Base-by-base conservation (phyloP, 1,140 invertebrate genomes). In the Drosophila ohnishii region DNA sequence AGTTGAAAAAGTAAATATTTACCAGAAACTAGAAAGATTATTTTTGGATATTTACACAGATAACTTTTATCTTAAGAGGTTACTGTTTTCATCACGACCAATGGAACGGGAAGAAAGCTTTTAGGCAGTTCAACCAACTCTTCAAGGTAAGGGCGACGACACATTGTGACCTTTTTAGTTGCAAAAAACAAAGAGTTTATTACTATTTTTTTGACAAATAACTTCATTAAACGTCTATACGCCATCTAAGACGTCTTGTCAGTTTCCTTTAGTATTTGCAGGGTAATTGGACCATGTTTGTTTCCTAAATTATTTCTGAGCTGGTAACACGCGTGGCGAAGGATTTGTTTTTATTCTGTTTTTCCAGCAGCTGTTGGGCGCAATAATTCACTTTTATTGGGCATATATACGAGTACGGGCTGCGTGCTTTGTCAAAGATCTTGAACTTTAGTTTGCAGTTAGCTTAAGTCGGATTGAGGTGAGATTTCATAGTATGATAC, bases 121-220 rank as follows among this genome's bases (percentile, higher is more conserved):
- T 53, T 28, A 37, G 32, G 48, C 50, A 77, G 75, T 77, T 77
- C 75, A 77, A 57, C 3, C 51, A 77, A 77, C 74, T 70, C 19
- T 35, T 44, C 74, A 77, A 77, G 75, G 75, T 14, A 57, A 77
- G 61, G 19, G 42, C n/a, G 30, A 30, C 30, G 30, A 35, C 22
- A 42, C 16, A 16, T 50, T n/a, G 11, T 57, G 56, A 69, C 67
- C 72, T 66, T 59, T 75, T 55, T 53, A 64, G 61, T 58, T 73
- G 22, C 57, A 74, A 32, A 37, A 63, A 22, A 55, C 48, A n/a
- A 25, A 37, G 6, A 50, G 32, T 30, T 25, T 55, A 19, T 13
- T 65, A 57, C 59, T 39, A 30, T 66, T 59, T 48, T 32, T 32
- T 19, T 30, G 28, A 51, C 39, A 39, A 35, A 40, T 11, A 37